phyloP scores from a whole-genome alignment of 2,113 vertebrate species.

The Nanorana parkeri region DNA sequence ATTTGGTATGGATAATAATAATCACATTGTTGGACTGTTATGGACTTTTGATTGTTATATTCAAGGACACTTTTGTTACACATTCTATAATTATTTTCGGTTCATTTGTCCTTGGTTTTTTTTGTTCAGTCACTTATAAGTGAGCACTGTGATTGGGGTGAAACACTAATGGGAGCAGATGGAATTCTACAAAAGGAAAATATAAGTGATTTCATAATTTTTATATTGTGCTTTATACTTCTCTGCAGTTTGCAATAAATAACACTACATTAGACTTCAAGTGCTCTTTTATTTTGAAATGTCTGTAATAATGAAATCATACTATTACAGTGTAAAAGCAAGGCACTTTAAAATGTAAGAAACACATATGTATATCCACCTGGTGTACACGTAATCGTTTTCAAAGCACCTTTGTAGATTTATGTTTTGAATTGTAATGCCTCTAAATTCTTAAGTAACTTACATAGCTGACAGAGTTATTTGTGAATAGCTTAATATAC shows the following conservation, averaged over 20 bases:
- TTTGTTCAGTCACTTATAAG: too few species aligned
- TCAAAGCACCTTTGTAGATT: background rate
- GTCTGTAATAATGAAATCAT: constrained; percentile 32
- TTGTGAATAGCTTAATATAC: too few species aligned
- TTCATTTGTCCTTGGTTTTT: too few species aligned
- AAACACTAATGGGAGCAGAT: constrained; percentile 15
- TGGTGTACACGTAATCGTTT: background rate
- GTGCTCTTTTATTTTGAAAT: constrained; percentile 9
- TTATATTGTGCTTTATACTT: constrained; percentile 27
- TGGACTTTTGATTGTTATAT: too few species aligned
- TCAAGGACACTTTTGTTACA: too few species aligned
- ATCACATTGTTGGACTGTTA: too few species aligned
- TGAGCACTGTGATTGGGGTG: too few species aligned
- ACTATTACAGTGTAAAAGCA: background rate
- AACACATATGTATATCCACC: constrained; percentile 3
- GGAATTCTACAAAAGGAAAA: constrained; percentile 28
- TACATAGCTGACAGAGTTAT: too few species aligned
- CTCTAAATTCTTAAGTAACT: background rate
- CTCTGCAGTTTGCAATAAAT: constrained; percentile 30
- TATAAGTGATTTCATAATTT: constrained; percentile 44
- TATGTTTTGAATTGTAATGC: background rate
- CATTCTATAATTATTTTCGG: too few species aligned
- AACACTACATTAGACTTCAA: constrained; percentile 17
- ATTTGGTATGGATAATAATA: too few species aligned
- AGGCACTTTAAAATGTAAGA: constrained; percentile 4